These are phyloP conservation scores for Diorhabda sublineata DNA, from an alignment of 1,140 invertebrate genomes.

Conservation along the genomic window DNA sequence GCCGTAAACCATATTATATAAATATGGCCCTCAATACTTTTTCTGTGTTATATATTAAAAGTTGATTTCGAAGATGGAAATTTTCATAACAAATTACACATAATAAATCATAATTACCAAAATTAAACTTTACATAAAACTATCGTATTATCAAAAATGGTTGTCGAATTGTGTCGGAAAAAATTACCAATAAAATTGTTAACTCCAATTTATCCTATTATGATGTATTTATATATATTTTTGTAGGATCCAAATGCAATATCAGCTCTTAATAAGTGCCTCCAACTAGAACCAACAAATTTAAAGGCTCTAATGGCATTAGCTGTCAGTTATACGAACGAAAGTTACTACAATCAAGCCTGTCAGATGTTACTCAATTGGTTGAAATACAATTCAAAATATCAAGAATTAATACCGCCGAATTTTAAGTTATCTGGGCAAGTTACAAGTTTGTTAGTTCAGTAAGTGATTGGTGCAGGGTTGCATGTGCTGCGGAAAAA, in stretches of 20 bases:
- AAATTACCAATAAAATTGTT: no score
- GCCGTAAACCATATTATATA: no score
- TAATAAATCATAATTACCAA: no score
- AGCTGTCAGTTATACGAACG: conserved; percentile 94
- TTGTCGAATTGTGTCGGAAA: no score
- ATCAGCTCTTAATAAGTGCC: conserved; percentile 79
- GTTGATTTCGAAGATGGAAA: no score
- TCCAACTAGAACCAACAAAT: conserved; percentile 79
- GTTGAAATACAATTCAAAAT: conserved; percentile 82
- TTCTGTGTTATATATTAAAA: no score
- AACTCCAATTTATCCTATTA: no score
- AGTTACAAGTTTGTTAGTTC: conserved; percentile 46
- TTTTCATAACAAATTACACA: no score
- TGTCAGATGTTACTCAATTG: conserved; percentile 72
- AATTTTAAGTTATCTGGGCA: conserved; percentile 49
- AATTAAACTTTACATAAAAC: no score
- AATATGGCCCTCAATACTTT: no score
- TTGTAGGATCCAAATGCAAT: conserved; percentile 79
- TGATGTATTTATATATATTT: not conserved
- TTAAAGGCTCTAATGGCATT: conserved; percentile 81
- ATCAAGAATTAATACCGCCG: conserved; percentile 64
- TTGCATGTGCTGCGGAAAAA: conserved; percentile 9
- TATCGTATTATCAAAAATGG: no score
- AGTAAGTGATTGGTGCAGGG: conserved; percentile 30
- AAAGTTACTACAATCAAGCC: conserved; percentile 75